A percentile compares a stretch with the other conserved stretches of the same genome.
phyloP scores from a whole-genome alignment of 2,888 invertebrate genomes.

The Noctua pronuba region DNA sequence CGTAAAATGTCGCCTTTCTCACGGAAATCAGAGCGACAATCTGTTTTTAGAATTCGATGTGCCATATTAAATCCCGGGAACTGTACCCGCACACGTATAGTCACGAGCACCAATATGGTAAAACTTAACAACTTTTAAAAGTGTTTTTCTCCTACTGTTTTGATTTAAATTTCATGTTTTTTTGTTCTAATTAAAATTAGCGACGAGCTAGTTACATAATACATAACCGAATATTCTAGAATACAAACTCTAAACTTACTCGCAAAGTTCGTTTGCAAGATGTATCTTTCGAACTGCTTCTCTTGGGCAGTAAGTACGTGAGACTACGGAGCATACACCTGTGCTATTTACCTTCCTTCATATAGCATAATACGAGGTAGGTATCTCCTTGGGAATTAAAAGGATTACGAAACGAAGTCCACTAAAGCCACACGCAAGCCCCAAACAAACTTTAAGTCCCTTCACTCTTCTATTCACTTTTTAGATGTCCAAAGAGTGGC shows the following conservation, averaged over 20 bases:
- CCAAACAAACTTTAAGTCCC: conserved; percentile 67
- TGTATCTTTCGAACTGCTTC: conserved; percentile 16
- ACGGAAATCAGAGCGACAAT: neutral
- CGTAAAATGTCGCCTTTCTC: too few species aligned
- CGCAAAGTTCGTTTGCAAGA: neutral
- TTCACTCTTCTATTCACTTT: conserved; percentile 66
- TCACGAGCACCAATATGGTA: too few species aligned
- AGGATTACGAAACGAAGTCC: conserved; percentile 63
- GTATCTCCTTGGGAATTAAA: conserved; percentile 46
- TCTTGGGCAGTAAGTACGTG: neutral
- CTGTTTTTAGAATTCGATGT: neutral
- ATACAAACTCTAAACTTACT: conserved; percentile 2
- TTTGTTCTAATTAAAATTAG: neutral
- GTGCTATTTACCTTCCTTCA: neutral
- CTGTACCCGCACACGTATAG: neutral
- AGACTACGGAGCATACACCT: neutral
- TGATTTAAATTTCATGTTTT: too few species aligned
- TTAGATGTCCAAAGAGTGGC: conserved; percentile 22
- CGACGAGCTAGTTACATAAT: neutral
- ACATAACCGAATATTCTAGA: conserved; percentile 5
- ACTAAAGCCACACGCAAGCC: conserved; percentile 57
- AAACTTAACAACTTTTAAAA: too few species aligned
- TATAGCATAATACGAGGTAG: too few species aligned
- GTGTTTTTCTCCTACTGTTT: too few species aligned
- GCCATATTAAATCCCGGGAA: neutral